Percentiles rank a stretch among this genome's conserved stretches.
Evolutionary conservation across 2,797 vertebrate species (phyloP).

Genomic region (Hylomyscus alleni): DNA sequence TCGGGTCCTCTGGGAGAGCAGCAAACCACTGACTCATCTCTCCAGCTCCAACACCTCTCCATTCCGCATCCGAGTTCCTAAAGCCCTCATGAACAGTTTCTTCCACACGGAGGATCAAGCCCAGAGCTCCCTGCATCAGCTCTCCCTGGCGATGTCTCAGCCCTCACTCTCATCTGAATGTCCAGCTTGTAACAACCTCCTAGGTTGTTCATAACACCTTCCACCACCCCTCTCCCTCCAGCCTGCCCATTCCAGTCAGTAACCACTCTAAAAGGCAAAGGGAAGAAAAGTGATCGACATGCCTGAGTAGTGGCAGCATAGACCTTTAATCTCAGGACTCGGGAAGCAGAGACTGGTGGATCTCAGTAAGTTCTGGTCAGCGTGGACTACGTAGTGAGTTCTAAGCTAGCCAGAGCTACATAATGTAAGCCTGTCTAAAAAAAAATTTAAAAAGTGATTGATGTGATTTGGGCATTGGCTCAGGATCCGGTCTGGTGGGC

Average conservation of each 20-base stretch:
- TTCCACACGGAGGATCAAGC: not conserved
- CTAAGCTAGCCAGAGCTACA: not conserved
- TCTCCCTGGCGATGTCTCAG: not conserved
- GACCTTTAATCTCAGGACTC: not conserved
- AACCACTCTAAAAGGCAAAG: not conserved
- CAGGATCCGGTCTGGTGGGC: not conserved
- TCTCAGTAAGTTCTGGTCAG: not conserved
- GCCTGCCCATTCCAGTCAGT: not conserved
- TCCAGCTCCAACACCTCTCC: not conserved
- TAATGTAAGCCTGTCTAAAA: not conserved
- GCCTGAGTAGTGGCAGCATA: not conserved
- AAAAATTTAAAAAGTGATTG: too few species aligned
- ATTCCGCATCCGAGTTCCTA: not conserved
- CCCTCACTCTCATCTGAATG: not conserved
- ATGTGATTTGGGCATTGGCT: not conserved
- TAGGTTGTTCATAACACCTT: not conserved
- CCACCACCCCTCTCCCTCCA: not conserved
- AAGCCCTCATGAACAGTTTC: not conserved
- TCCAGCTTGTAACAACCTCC: not conserved
- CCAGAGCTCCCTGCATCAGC: too few species aligned
- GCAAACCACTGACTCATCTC: not conserved
- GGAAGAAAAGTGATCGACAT: not conserved
- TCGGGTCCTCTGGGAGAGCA: not conserved
- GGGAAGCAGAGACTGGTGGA: not conserved
- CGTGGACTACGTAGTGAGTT: not conserved